These are phyloP conservation scores for Tinea trinotella DNA, from an alignment of 2,888 invertebrate species.

Conservation along the genomic window DNA sequence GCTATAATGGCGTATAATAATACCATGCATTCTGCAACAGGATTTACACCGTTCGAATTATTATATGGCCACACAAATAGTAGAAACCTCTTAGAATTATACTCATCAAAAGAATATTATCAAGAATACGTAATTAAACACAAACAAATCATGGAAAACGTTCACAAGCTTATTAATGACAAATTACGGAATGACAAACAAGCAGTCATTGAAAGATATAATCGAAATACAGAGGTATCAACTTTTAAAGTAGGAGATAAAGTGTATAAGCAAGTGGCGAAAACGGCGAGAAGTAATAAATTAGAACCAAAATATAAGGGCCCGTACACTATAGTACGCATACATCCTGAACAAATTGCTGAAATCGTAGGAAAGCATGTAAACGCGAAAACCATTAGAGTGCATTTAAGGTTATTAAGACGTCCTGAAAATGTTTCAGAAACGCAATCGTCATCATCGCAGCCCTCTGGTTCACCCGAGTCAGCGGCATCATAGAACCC, in stretches of 20 bases:
- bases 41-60: conserved; percentile 29
- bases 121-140: not conserved
- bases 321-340: not conserved
- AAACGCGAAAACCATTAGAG: not conserved
- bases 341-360: not conserved
- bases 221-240: not conserved
- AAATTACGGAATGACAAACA: not conserved
- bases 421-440: not conserved
- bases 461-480: conserved; percentile 21
- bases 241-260: not conserved
- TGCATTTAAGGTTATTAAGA: not conserved
- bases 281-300: not conserved
- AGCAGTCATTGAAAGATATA: not conserved
- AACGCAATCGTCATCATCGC: not conserved
- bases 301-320: not conserved
- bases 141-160: not conserved
- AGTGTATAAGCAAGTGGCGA: not conserved
- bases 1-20: conserved; percentile 25
- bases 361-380: not conserved
- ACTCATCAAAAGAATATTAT: not conserved
- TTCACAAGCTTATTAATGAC: not conserved
- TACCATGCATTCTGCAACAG: conserved; percentile 28
- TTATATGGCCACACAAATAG: conserved; percentile 2
- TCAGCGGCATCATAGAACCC: conserved; percentile 24
- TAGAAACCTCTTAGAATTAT: not conserved